These are phyloP conservation scores for Salminus brasiliensis DNA, from an alignment of 2,113 vertebrate species.

Conservation along the genomic window DNA sequence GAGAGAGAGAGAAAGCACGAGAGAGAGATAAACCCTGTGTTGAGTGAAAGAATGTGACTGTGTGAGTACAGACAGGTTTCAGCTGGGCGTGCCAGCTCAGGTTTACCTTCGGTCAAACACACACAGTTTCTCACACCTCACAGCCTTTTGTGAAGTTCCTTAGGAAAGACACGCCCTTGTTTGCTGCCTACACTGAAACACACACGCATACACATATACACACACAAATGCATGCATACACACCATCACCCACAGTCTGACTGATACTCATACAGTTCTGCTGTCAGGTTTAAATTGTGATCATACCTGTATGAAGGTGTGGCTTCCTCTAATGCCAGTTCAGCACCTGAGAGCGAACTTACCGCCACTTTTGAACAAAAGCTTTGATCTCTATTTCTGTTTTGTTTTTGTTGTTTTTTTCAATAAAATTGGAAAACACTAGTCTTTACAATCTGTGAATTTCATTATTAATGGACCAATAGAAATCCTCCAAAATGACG, in stretches of 20 bases:
- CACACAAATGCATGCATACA: background rate
- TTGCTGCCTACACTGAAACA: background rate
- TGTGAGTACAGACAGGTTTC: background rate
- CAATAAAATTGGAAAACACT: too few relatives aligned
- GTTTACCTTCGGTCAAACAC: background rate
- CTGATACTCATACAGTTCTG: background rate
- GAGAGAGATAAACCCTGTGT: too few relatives aligned
- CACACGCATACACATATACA: slow-evolving; percentile 5
- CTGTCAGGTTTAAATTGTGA: background rate
- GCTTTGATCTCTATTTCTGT: too few relatives aligned
- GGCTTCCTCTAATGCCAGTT: background rate
- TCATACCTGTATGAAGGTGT: background rate
- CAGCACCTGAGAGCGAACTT: background rate
- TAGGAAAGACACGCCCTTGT: slow-evolving; percentile 22
- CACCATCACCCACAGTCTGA: background rate
- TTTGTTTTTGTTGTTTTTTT: too few relatives aligned
- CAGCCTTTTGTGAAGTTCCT: background rate
- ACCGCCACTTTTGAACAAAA: too few relatives aligned
- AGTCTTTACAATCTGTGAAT: too few relatives aligned
- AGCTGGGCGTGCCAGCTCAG: slow-evolving; percentile 9
- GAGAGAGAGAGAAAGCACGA: too few relatives aligned
- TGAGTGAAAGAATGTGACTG: slow-evolving; percentile 27
- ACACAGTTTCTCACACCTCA: background rate
- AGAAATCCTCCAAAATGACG: too few relatives aligned
- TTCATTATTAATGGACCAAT: too few relatives aligned